Conservation (phyloP, 2,113 vertebrate species). For the Aegithalos caudatus region DNA sequence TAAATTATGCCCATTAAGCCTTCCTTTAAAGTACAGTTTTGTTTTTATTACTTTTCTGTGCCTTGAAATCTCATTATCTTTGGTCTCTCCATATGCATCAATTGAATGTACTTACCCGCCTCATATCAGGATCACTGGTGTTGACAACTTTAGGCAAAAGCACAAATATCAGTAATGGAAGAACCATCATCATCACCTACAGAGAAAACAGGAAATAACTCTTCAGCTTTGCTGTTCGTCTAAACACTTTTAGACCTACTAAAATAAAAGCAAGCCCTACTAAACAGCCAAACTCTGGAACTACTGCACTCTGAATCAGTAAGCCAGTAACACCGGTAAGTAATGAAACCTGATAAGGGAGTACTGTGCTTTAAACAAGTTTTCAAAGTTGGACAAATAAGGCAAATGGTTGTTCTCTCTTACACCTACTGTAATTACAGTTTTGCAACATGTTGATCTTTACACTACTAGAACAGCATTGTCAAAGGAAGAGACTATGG, state of each 20-base stretch:
- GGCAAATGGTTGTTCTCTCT: neutral
- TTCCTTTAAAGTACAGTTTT: neutral
- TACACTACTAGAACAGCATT: neutral
- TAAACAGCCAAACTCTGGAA: neutral
- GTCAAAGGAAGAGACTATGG: neutral
- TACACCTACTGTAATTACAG: neutral
- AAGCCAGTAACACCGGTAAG: neutral
- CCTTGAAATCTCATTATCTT: neutral
- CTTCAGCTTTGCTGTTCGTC: neutral
- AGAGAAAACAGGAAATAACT: neutral
- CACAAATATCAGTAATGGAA: conserved; percentile 95
- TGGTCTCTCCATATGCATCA: neutral
- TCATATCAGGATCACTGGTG: conserved; percentile 98
- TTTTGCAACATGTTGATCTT: neutral
- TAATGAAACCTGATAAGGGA: neutral
- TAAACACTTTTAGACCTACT: neutral
- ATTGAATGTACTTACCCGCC: conserved; percentile 80
- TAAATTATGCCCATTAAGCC: neutral
- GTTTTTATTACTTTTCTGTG: neutral
- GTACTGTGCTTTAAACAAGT: neutral
- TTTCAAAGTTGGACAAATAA: neutral
- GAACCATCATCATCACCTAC: conserved; percentile 99
- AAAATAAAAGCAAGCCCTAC: neutral
- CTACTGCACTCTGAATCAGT: neutral
- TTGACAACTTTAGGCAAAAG: conserved; percentile 97